A percentile compares a stretch with the other conserved stretches of the same genome.
Conservation (phyloP, 2,113 vertebrate genomes). For the Chamaea fasciata region DNA sequence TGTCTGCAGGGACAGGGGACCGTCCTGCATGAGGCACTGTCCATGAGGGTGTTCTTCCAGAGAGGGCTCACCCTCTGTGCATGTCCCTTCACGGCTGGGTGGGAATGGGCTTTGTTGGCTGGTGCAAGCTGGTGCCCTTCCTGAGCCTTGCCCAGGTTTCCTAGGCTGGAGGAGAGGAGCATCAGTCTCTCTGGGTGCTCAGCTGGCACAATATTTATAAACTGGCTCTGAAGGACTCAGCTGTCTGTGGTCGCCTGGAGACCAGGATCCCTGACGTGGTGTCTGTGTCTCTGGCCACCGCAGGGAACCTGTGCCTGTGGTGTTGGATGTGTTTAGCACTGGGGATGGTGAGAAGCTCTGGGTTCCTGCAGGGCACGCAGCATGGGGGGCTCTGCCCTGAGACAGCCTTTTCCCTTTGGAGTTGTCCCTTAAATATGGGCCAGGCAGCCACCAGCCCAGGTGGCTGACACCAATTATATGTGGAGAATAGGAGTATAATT, state of each 20-base stretch:
- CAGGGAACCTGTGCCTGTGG: background rate
- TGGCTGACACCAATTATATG: background rate
- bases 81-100: accelerated
- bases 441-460: background rate
- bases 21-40: accelerated
- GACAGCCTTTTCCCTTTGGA: background rate
- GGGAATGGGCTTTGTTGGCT: background rate
- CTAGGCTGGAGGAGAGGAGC: background rate
- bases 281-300: background rate
- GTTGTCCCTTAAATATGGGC: background rate
- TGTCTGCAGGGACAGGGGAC: background rate
- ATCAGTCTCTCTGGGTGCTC: background rate
- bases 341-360: background rate
- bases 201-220: background rate
- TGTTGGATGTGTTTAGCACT: background rate
- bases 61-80: accelerated
- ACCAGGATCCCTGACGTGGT: background rate
- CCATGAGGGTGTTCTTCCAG: background rate
- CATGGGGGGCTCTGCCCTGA: background rate
- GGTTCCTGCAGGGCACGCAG: background rate
- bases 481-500: background rate
- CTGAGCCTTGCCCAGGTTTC: background rate
- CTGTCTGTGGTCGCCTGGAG: background rate
- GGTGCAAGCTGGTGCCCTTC: too few relatives aligned
- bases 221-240: background rate